Base-by-base conservation (phyloP, 2,888 invertebrate genomes). In the Tupiocoris notatus region DNA sequence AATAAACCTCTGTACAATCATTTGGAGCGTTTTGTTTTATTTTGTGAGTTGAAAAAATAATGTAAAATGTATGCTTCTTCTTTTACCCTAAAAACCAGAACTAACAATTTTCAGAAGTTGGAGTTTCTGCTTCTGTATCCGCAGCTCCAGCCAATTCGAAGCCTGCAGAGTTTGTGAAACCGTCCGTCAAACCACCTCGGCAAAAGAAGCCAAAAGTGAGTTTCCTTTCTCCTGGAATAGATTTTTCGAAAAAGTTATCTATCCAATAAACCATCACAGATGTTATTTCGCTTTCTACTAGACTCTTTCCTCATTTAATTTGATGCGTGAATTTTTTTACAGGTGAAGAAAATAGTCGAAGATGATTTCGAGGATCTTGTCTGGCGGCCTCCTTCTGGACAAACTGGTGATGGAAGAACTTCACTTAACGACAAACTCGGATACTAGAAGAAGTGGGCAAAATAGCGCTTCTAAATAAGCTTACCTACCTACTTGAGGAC, bases 381-480 rank as follows among this genome's bases (percentile, higher is more conserved):
- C 82, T 94, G 94, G 94, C 84, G 92, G 58, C 93, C 94, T 1
- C 94, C 94, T 0, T 81, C 84, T 80, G 87, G 88, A 82, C 93
- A 94, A 84, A 87, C 87, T 62, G 93, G 93, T 0, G 93, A 93
- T 84, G 93, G 93, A 2, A 86, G 88, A 80, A 93, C 92, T 1
- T 87, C 86, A 81, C 85, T 93, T 56, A 93, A 93, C 84, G 90
- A 90, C 56, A 92, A 91, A 84, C 90, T 87, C 83, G 93, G 93
- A 18, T 93, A 93, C 83, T 93, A 84, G 87, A 79, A 39, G 12
- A n/a, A n/a, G n/a, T n/a, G n/a, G n/a, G n/a, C n/a, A n/a, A n/a
- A n/a, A n/a, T n/a, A n/a, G n/a, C n/a, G n/a, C n/a, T n/a, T n/a
- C n/a, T n/a, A n/a, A n/a, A n/a, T n/a, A n/a, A n/a, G n/a, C n/a